These are phyloP conservation scores for Epirrhoe tristata DNA, from an alignment of 2,888 invertebrate genomes.

Conservation along the genomic window DNA sequence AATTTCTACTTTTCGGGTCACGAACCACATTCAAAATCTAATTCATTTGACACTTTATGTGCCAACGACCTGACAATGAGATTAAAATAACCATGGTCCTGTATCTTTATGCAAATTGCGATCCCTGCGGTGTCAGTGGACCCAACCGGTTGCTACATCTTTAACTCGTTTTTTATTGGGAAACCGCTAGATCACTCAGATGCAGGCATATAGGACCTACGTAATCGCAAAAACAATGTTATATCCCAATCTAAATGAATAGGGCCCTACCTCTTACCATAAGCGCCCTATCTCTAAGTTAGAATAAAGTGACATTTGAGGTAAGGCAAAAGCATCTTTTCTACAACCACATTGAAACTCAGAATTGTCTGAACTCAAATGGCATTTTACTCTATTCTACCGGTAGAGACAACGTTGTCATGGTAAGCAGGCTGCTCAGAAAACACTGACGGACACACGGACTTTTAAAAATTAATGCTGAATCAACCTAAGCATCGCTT, in stretches of 20 bases:
- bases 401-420: too few relatives aligned
- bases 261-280: too few relatives aligned
- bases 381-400: too few relatives aligned
- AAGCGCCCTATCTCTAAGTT: too few relatives aligned
- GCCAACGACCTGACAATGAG: conserved; percentile 26
- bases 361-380: too few relatives aligned
- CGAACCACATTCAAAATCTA: conserved; percentile 14
- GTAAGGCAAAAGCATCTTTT: too few relatives aligned
- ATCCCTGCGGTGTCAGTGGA: conserved; percentile 48
- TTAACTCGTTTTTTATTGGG: conserved; percentile 17
- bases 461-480: too few relatives aligned
- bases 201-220: neutral
- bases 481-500: too few relatives aligned
- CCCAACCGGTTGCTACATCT: conserved; percentile 52
- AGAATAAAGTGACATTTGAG: too few relatives aligned
- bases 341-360: too few relatives aligned
- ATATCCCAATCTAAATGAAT: neutral
- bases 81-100: conserved; percentile 39
- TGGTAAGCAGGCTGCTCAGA: too few relatives aligned
- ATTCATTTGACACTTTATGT: conserved; percentile 22
- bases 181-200: neutral
- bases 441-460: too few relatives aligned
- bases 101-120: conserved; percentile 57
- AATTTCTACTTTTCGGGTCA: neutral
- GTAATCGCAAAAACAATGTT: neutral